Conservation (phyloP, 2,113 vertebrate species). For the Neogale vison region DNA sequence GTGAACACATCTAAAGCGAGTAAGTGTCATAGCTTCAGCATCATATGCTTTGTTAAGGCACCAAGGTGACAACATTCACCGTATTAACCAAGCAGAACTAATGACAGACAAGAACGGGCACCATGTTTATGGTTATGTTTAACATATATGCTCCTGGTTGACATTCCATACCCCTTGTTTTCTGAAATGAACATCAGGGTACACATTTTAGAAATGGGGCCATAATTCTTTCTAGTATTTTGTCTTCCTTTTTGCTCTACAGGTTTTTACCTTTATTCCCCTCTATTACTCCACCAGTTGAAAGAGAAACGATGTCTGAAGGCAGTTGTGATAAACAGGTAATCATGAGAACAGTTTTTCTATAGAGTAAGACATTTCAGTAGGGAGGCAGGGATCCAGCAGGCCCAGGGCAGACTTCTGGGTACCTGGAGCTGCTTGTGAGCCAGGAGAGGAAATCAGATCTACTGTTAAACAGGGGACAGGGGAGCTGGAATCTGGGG, state of each 20-base stretch:
- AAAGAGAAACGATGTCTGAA: not conserved
- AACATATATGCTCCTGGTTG: fast-evolving
- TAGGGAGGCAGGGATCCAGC: not conserved
- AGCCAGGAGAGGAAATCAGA: not conserved
- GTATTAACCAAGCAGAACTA: not conserved
- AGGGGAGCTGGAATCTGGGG: not conserved
- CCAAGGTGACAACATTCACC: not conserved
- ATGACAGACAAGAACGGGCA: not conserved
- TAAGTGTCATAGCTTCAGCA: not conserved
- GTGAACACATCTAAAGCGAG: not conserved
- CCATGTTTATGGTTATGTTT: too few species aligned
- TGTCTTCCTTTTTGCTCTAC: not conserved
- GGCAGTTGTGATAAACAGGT: not conserved
- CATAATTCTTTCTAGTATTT: not conserved
- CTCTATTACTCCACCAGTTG: not conserved
- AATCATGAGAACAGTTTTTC: not conserved
- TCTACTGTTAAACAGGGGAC: not conserved
- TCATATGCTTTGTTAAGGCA: not conserved
- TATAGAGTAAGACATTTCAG: not conserved
- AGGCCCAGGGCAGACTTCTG: not conserved
- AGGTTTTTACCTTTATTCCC: not conserved
- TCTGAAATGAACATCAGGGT: not conserved
- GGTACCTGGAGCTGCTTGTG: not conserved
- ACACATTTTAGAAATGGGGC: not conserved
- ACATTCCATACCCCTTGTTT: not conserved